Evolutionary conservation across 2,888 invertebrate genomes (phyloP), one percentile per base, ranked within the genome.

Genomic region (Pristionchus maxplancki): DNA sequence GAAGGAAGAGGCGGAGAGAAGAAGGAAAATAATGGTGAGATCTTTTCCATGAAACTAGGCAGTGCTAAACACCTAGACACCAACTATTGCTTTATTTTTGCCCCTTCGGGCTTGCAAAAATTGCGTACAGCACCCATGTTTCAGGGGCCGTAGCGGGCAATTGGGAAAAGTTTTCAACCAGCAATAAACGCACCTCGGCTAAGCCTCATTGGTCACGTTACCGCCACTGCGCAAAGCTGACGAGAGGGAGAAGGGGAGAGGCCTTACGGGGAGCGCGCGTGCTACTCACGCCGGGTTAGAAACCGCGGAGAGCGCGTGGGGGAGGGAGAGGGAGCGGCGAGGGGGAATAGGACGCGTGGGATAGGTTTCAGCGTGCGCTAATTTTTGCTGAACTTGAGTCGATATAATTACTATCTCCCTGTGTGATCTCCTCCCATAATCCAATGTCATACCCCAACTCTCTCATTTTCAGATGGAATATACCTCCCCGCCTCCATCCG

Each of bases 111-210:
- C 58, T 58, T 8, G 58, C 58, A 17, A 17, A 58, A 58, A 58
- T 58, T 58, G 58, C 20, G 15, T 58, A n/a, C 58, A n/a, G 58
- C n/a, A 58, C 58, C 8, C n/a, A n/a, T n/a, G n/a, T n/a, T n/a
- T n/a, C n/a, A n/a, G n/a, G n/a, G n/a, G n/a, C n/a, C n/a, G n/a
- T 86, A 88, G 91, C 92, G 91, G 91, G 92, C 89, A 91, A 92
- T 92, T 92, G 92, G 92, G 90, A 91, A 89, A 93, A 92, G 92
- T 92, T 92, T 92, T 92, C 92, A 92, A 92, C 92, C 92, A 92
- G 92, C 92, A 92, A 92, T 92, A 92, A 92, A 92, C 92, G 92
- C 92, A 92, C 90, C 92, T 92, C 92, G 91, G 92, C 91, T 91
- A 89, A 90, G 91, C 92, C 92, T 92, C 92, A 92, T 92, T 92